phyloP scores from a whole-genome alignment of 1,140 invertebrate genomes.

The Aphidius ervi region DNA sequence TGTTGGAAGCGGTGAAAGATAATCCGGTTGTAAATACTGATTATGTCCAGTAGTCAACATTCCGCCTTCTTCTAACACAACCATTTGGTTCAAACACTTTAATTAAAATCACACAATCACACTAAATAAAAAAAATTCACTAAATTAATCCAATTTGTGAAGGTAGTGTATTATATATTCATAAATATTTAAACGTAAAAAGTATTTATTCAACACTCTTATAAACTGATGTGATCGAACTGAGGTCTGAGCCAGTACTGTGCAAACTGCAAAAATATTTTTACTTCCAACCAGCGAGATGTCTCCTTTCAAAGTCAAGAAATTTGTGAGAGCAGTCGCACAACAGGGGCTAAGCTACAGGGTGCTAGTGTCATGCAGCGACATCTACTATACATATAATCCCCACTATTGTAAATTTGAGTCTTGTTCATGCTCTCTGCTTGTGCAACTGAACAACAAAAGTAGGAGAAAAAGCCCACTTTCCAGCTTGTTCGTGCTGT shows the following conservation, averaged over 20 bases:
- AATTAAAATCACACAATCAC: constrained; percentile 16
- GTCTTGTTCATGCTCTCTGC: neutral
- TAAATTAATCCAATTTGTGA: constrained; percentile 4
- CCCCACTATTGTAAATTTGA: constrained; percentile 15
- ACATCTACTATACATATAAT: constrained; percentile 29
- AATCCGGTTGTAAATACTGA: constrained; percentile 91
- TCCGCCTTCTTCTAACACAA: constrained; percentile 84
- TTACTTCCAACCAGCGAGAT: neutral
- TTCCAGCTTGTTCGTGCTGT: constrained; percentile 40
- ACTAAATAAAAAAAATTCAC: constrained; percentile 4
- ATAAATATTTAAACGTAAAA: no score
- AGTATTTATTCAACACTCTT: no score
- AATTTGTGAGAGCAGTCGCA: constrained; percentile 34
- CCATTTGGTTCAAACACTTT: constrained; percentile 63
- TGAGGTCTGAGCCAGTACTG: no score
- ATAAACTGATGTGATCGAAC: no score
- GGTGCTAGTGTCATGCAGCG: constrained; percentile 27
- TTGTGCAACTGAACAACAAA: constrained; percentile 49
- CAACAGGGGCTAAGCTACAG: constrained; percentile 21
- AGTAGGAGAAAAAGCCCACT: constrained; percentile 34
- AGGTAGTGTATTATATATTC: no score
- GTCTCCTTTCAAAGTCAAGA: constrained; percentile 39
- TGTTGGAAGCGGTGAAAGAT: constrained; percentile 83
- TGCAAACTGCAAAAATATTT: no score
- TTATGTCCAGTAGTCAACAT: constrained; percentile 86